Evolutionary conservation across 1,140 invertebrate species (phyloP).

Genomic region (Hydropsyche tenuis): DNA sequence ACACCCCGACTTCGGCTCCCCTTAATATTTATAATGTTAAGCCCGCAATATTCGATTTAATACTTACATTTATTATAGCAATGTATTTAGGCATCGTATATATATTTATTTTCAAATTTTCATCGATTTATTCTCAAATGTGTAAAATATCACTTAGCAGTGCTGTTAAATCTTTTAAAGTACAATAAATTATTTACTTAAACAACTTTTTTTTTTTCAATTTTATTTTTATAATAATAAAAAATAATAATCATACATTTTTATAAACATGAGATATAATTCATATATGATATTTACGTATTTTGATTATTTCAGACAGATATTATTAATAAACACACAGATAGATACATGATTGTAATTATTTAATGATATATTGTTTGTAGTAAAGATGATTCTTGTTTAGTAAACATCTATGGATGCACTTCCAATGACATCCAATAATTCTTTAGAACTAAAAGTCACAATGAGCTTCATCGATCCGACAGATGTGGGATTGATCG

Average conservation of each 20-base stretch:
- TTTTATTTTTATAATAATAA: too few species aligned
- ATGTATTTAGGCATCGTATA: slow-evolving; percentile 85
- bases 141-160: slow-evolving; percentile 41
- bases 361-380: too few species aligned
- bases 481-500: slow-evolving; percentile 62
- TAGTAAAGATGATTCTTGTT: too few species aligned
- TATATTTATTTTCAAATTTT: slow-evolving; percentile 78
- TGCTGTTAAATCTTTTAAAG: slow-evolving; percentile 41
- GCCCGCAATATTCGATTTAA: slow-evolving; percentile 95
- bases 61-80: slow-evolving; percentile 85
- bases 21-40: slow-evolving; percentile 95
- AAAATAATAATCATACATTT: neutral
- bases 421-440: slow-evolving; percentile 71
- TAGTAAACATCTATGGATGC: slow-evolving; percentile 56
- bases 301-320: too few species aligned
- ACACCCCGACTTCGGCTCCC: slow-evolving; percentile 77
- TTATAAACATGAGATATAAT: neutral
- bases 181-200: slow-evolving; percentile 34
- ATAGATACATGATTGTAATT: too few species aligned
- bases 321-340: too few species aligned
- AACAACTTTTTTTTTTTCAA: too few species aligned
- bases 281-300: too few species aligned
- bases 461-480: slow-evolving; percentile 67
- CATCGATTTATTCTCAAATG: slow-evolving; percentile 58
- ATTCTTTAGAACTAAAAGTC: slow-evolving; percentile 70